These are phyloP conservation scores for Petrolisthes manimaculis DNA, from an alignment of 2,888 invertebrate genomes.

Conservation along the genomic window DNA sequence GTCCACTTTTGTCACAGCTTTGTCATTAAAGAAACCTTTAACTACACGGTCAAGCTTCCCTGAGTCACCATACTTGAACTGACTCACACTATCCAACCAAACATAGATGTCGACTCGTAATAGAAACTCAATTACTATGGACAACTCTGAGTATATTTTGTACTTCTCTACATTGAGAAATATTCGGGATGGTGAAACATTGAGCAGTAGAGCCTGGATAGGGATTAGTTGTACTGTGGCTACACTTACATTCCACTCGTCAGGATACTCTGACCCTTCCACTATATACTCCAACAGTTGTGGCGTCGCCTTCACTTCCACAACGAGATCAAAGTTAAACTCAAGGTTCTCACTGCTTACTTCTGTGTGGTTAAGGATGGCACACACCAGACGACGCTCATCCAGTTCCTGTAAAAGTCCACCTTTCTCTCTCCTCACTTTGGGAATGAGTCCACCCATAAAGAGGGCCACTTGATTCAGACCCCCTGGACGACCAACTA, in stretches of 20 bases:
- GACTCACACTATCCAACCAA: conserved; percentile 60
- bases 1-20: conserved; percentile 50
- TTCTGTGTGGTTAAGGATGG: conserved; percentile 26
- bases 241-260: conserved; percentile 41
- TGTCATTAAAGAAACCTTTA: conserved; percentile 43
- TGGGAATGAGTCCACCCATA: conserved; percentile 26
- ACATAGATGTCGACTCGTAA: conserved; percentile 58
- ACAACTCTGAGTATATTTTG: conserved; percentile 43
- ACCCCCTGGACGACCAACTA: conserved; percentile 7
- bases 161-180: conserved; percentile 44
- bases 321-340: conserved; percentile 46
- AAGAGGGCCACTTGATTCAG: conserved; percentile 9
- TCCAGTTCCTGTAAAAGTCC: conserved; percentile 22
- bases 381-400: conserved; percentile 20
- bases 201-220: conserved; percentile 33
- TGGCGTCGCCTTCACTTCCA: conserved; percentile 28
- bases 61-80: conserved; percentile 50
- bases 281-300: conserved; percentile 31
- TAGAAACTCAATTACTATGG: conserved; percentile 39
- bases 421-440: background rate
- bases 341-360: conserved; percentile 35
- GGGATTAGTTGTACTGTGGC: conserved; percentile 31
- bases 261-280: conserved; percentile 48
- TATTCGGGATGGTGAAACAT: conserved; percentile 44
- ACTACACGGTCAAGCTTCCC: conserved; percentile 46